Evolutionary conservation across 2,797 vertebrate genomes (phyloP).

Genomic region (Helostoma temminkii): DNA sequence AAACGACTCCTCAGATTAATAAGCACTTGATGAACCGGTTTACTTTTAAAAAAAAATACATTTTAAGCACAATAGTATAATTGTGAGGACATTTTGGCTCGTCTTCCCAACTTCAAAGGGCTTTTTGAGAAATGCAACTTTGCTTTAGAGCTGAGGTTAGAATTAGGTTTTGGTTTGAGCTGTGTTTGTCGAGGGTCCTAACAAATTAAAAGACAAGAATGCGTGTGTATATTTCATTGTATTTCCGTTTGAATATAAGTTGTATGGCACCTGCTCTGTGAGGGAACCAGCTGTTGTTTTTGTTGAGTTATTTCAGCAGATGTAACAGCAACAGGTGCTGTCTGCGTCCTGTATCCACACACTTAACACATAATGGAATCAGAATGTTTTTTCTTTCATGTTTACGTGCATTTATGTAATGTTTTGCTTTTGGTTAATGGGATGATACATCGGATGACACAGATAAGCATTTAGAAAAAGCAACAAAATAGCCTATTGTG

Average conservation of each 20-base stretch:
- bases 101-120: too few species aligned
- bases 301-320: slow-evolving; percentile 58
- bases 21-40: too few species aligned
- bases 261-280: slow-evolving; percentile 24
- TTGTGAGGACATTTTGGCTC: too few species aligned
- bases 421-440: slow-evolving; percentile 16
- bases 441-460: not conserved
- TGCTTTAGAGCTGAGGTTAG: too few species aligned
- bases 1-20: not conserved
- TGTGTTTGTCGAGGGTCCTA: too few species aligned
- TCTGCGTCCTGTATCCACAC: slow-evolving; percentile 22
- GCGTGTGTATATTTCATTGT: not conserved
- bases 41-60: too few species aligned
- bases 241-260: slow-evolving; percentile 13
- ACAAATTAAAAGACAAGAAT: not conserved
- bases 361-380: slow-evolving; percentile 25
- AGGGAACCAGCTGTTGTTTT: slow-evolving; percentile 58
- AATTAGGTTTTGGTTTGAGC: too few species aligned
- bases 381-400: not conserved
- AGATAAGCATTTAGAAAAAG: not conserved
- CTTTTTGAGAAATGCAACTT: too few species aligned
- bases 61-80: too few species aligned
- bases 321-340: slow-evolving; percentile 65
- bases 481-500: not conserved
- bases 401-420: not conserved